Conservation (phyloP, 1,140 invertebrate species). For the Drosophila navojoa region DNA sequence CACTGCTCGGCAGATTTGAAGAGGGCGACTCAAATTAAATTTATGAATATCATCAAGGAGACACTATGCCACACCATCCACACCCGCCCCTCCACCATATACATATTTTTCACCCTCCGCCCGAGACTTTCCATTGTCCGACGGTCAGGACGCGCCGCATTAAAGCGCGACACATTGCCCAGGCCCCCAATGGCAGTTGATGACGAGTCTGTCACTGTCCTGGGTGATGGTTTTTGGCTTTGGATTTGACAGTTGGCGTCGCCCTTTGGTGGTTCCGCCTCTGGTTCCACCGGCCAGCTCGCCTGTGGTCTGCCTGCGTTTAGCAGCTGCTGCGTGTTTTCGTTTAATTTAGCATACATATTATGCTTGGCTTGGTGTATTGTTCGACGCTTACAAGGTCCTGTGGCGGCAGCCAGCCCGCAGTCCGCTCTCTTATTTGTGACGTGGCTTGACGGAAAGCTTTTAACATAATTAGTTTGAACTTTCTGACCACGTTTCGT, state of each 20-base stretch:
- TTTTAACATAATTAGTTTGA: slow-evolving; percentile 82
- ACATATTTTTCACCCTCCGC: neutral
- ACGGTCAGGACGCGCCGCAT: slow-evolving; percentile 49
- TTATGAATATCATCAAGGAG: slow-evolving; percentile 65
- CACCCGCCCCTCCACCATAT: no score
- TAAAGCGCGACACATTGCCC: slow-evolving; percentile 50
- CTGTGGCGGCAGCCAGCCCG: slow-evolving; percentile 1
- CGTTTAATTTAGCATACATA: slow-evolving; percentile 66
- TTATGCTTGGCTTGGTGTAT: slow-evolving; percentile 63
- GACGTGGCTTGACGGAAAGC: slow-evolving; percentile 63
- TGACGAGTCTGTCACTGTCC: slow-evolving; percentile 29
- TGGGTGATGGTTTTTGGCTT: slow-evolving; percentile 37
- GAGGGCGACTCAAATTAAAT: slow-evolving; percentile 53
- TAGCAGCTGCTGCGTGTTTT: slow-evolving; percentile 58
- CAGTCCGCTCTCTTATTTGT: slow-evolving; percentile 64
- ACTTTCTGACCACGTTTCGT: slow-evolving; percentile 79
- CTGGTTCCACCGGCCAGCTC: neutral
- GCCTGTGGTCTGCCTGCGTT: slow-evolving; percentile 17
- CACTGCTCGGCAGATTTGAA: slow-evolving; percentile 23
- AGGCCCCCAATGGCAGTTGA: slow-evolving; percentile 10
- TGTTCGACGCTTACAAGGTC: slow-evolving; percentile 37
- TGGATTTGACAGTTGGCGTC: slow-evolving; percentile 56
- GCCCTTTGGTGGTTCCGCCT: slow-evolving; percentile 17
- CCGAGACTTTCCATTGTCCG: neutral
- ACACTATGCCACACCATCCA: neutral